These are phyloP conservation scores for Hipposideros armiger DNA, from an alignment of 2,113 vertebrate genomes.

Conservation along the genomic window DNA sequence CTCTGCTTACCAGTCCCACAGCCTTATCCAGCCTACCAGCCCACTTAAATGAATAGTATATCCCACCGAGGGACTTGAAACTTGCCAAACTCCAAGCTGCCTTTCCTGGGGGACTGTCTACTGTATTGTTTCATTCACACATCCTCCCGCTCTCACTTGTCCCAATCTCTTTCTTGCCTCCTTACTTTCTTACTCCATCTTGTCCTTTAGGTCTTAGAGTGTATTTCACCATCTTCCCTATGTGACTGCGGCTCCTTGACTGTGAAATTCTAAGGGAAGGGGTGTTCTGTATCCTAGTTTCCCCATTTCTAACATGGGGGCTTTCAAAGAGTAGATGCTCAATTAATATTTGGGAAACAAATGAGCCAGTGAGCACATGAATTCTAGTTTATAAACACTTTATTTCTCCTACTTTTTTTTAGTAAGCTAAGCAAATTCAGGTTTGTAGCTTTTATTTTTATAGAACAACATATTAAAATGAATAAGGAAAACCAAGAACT, in stretches of 20 bases:
- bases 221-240: background rate
- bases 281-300: background rate
- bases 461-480: background rate
- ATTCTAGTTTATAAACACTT: slow-evolving; percentile 55
- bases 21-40: background rate
- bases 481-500: background rate
- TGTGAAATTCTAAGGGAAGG: background rate
- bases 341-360: slow-evolving; percentile 49
- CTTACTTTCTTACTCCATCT: background rate
- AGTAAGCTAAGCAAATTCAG: slow-evolving; percentile 28
- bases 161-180: background rate
- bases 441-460: slow-evolving; percentile 47
- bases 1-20: background rate
- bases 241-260: background rate
- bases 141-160: background rate
- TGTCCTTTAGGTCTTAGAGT: background rate
- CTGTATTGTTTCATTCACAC: background rate
- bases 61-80: background rate
- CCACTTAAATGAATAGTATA: background rate
- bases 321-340: background rate
- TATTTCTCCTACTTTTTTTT: slow-evolving; percentile 58
- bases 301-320: background rate
- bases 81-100: background rate
- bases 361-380: slow-evolving; percentile 24
- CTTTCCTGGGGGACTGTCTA: background rate